phyloP scores from a whole-genome alignment of 1,140 invertebrate genomes.

The Olivierus martensii region DNA sequence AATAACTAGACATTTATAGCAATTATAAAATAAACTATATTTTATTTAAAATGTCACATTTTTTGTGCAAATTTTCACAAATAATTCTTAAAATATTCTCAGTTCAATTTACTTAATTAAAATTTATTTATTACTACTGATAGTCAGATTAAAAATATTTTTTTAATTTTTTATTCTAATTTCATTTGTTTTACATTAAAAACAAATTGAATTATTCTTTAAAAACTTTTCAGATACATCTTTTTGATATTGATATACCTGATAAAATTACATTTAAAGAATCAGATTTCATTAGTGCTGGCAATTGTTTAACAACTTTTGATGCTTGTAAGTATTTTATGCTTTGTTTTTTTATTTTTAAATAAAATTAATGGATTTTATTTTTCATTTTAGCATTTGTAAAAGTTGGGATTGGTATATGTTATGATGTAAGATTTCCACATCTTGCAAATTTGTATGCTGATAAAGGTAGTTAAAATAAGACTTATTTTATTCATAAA shows the following conservation, averaged over 20 bases:
- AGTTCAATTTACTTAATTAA: too few relatives aligned
- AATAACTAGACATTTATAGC: too few relatives aligned
- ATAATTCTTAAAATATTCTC: too few relatives aligned
- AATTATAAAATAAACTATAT: too few relatives aligned
- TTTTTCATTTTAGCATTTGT: conserved; percentile 37
- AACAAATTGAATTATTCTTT: too few relatives aligned
- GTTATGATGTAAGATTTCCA: conserved; percentile 85
- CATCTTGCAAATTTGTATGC: conserved; percentile 75
- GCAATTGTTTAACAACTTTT: conserved; percentile 59
- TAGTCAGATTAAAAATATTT: too few relatives aligned
- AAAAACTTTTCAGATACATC: conserved; percentile 67
- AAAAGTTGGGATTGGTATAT: conserved; percentile 81
- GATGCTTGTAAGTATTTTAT: conserved; percentile 34
- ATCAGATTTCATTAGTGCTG: conserved; percentile 64
- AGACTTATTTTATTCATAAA: too few relatives aligned
- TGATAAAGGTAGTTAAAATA: conserved; percentile 43
- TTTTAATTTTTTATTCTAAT: too few relatives aligned
- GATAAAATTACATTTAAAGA: conserved; percentile 87
- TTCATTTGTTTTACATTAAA: too few relatives aligned
- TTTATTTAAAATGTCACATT: too few relatives aligned
- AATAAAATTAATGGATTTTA: not conserved
- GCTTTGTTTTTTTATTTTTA: not conserved
- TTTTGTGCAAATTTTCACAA: too few relatives aligned
- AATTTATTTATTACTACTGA: too few relatives aligned
- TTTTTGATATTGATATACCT: conserved; percentile 91